Evolutionary conservation across 2,797 vertebrate genomes (phyloP), one percentile per base, ranked within the genome.

Genomic region (Gambusia yucatana): DNA sequence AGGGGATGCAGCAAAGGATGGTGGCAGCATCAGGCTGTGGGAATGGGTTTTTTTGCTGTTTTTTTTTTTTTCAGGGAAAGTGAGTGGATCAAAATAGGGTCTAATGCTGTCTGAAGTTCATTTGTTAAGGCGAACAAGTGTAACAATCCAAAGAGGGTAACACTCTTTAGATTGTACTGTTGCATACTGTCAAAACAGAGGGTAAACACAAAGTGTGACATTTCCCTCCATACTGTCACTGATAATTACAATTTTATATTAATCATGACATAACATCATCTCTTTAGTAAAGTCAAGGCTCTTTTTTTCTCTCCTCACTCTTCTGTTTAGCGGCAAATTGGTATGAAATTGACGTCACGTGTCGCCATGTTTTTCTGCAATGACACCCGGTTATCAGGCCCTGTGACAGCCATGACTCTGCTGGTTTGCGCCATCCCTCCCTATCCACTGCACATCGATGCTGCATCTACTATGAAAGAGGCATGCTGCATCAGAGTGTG

Each of bases 271-370:
- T 2, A 16, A 46, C 70, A 11, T 0, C 77, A 61, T 46, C 41
- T 74, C 44, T 76, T 47, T 46, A 76, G 69, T 3, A 25, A 16
- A 83, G 72, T 47, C 78, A 65, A 28, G n/a, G 13, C 52, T 72
- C 17, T 28, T 46, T 22, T 65, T 82, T 83, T 75, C 59, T 80
- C 75, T 71, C 77, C 70, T 79, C 61, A 70, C 73, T 73, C 80
- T 73, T 84, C 78, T 81, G 82, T 92, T 90, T 87, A 90, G 88
- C 87, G 82, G 92, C 92, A 96, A 93, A 94, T 95, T 92, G 94
- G 91, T 95, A 93, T 94, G 92, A 96, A 95, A 95, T 92, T 89
- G 90, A 91, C 91, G 81, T 92, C 83, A 81, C 89, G 87, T 94
- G 93, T 94, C 89, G 87, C 92, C 88, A 91, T 93, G 83, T 85